Evolutionary conservation across 2,888 invertebrate genomes (phyloP).

Genomic region (Xylocampa areola): DNA sequence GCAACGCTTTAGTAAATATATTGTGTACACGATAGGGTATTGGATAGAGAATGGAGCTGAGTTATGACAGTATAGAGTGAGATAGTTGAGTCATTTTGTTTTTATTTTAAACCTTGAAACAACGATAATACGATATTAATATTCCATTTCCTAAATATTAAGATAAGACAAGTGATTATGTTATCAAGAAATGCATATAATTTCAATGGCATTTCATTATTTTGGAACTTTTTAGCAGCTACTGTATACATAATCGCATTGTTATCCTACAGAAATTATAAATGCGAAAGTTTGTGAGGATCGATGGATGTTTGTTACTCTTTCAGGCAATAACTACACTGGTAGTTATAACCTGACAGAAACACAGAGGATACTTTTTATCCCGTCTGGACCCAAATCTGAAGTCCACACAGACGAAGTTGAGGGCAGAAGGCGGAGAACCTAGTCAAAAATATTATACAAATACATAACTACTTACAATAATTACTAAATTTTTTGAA

Average conservation of each 20-base stretch:
- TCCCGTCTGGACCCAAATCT: too few relatives aligned
- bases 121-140: conserved; percentile 14
- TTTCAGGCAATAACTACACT: too few relatives aligned
- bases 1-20: conserved; percentile 43
- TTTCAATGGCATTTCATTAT: conserved; percentile 3
- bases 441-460: neutral
- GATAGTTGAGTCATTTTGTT: too few relatives aligned
- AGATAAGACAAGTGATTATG: neutral
- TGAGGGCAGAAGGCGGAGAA: neutral
- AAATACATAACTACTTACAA: neutral
- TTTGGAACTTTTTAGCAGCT: conserved; percentile 11
- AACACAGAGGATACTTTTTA: too few relatives aligned
- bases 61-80: conserved; percentile 20
- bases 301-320: too few relatives aligned
- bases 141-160: conserved; percentile 20
- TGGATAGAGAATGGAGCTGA: conserved; percentile 16
- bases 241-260: too few relatives aligned
- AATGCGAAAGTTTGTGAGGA: too few relatives aligned
- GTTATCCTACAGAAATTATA: too few relatives aligned
- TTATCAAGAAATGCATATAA: conserved; percentile 14
- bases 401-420: too few relatives aligned
- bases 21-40: conserved; percentile 28
- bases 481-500: neutral
- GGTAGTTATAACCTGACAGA: too few relatives aligned
- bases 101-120: too few relatives aligned